These are phyloP conservation scores for Phyto melanocephala DNA, from an alignment of 2,888 invertebrate genomes.

Conservation along the genomic window DNA sequence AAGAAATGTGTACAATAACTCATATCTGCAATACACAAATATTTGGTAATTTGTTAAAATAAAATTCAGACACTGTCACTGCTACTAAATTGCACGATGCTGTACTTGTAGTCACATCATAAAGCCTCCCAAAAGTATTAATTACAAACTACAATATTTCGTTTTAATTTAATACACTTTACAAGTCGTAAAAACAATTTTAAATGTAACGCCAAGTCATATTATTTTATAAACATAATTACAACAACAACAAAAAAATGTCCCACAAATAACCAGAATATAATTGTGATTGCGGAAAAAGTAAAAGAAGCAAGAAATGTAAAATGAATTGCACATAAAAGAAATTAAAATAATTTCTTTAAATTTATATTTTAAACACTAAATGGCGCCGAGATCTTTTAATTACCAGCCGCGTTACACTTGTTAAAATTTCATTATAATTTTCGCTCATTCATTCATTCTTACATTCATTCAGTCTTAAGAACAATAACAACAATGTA, in stretches of 20 bases:
- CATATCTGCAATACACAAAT: no score
- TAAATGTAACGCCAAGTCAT: slow-evolving; percentile 33
- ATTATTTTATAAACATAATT: slow-evolving; percentile 16
- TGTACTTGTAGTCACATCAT: not conserved
- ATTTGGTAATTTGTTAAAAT: no score
- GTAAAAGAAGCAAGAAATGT: not conserved
- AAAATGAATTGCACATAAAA: slow-evolving; percentile 32
- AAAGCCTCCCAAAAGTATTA: not conserved
- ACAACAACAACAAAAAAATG: slow-evolving; percentile 12
- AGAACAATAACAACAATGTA: not conserved
- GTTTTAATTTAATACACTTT: not conserved
- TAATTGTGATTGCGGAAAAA: not conserved
- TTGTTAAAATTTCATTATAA: slow-evolving; percentile 8
- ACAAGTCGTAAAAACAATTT: not conserved
- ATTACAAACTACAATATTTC: not conserved
- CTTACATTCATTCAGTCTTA: slow-evolving; percentile 7
- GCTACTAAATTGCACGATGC: no score
- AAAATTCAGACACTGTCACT: no score
- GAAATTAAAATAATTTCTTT: slow-evolving; percentile 52
- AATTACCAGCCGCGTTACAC: slow-evolving; percentile 37
- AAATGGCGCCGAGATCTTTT: slow-evolving; percentile 57
- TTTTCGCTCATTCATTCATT: not conserved
- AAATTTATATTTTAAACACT: slow-evolving; percentile 50
- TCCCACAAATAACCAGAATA: not conserved
- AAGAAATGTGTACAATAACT: no score